Base-by-base conservation (phyloP, 2,888 invertebrate species). In the Leptinotarsa peninsularis region DNA sequence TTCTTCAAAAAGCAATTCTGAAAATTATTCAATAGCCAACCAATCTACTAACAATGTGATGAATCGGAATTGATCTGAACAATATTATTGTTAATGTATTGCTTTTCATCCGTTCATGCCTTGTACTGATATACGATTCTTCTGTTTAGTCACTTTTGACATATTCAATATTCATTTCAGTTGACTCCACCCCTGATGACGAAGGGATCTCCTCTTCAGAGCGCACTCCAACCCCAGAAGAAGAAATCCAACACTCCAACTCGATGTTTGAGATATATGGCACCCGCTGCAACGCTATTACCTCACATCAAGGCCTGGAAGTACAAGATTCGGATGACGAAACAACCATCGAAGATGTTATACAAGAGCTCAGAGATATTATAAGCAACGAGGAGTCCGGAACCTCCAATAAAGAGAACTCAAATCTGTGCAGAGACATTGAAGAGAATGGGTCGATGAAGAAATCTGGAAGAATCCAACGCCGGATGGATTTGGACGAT, bases 161-260 rank as follows among this genome's bases (percentile, higher is more conserved):
- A n/a, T 67, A 52, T 68, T 21, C 49, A 18, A 33, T 52, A 5
- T 66, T 27, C 23, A 18, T 89, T 89, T 3, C 84, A 92, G 92
- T 90, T 83, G 92, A 91, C 84, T 93, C 93, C 60, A 94, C 94
- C 7, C 94, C 95, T 56, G 95, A 96, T 88, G 96, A 96, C 84
- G 96, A 96, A 90, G 96, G 96, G 7, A 96, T 96, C 81, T 95
- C 95, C 84, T 95, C 95, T 13, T 95, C 95, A 0, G 96, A 96
- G 70, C 90, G 93, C 81, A 95, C 95, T 58, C 89, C 94, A 63
- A 94, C 94, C 77, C 94, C 95, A 0, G 94, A 94, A 82, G 91
- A 92, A 50, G 92, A 92, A 78, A 63, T 89, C 1, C 92, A 92
- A 85, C 88, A 91, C 78, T 91, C 92, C 79, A 89, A 91, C 0